Evolutionary conservation across 1,140 invertebrate species (phyloP).

Genomic region (Bombus picipes): DNA sequence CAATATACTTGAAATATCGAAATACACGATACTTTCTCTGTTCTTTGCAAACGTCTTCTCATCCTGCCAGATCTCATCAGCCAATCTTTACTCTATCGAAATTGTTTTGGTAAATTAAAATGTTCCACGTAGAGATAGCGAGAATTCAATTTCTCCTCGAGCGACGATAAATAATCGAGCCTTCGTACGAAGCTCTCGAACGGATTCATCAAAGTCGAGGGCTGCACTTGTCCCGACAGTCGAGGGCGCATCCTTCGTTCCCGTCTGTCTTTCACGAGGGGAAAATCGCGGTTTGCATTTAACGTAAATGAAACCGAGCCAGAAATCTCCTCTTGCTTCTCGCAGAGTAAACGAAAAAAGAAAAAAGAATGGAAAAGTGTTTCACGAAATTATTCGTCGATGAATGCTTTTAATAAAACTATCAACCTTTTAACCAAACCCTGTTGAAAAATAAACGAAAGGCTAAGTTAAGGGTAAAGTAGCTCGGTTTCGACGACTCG

Average conservation of each 20-base stretch:
- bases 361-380: background rate
- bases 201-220: conserved; percentile 10
- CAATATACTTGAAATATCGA: background rate
- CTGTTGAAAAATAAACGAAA: background rate
- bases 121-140: background rate
- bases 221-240: background rate
- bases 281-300: background rate
- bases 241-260: background rate
- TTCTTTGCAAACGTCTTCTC: background rate
- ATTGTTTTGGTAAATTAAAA: background rate
- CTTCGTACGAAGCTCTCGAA: background rate
- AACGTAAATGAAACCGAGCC: background rate
- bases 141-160: background rate
- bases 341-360: background rate
- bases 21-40: background rate
- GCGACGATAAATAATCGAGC: background rate
- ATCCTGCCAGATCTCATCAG: background rate
- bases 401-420: background rate
- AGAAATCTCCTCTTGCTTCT: no score
- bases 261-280: background rate
- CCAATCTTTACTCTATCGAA: background rate
- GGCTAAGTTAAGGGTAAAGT: background rate
- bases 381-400: no score
- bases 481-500: background rate
- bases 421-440: background rate